A percentile compares a stretch with the other conserved stretches of the same genome.
Conservation (phyloP, 30 jellyfish, hydroid and myxozoan genomes). For the Nemopilema nomurai region DNA sequence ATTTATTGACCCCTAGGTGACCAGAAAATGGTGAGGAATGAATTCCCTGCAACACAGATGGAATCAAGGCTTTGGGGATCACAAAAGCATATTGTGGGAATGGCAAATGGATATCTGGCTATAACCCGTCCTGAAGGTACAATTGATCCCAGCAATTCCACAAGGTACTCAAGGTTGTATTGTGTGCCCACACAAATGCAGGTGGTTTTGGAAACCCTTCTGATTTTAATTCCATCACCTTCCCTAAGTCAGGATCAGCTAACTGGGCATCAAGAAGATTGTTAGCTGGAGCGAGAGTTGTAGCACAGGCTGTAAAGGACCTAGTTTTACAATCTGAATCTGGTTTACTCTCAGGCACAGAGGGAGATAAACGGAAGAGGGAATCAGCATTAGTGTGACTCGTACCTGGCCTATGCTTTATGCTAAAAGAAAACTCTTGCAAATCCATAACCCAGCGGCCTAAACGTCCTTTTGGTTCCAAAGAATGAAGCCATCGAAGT, state of each 20-base stretch:
- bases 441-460: constrained; percentile 71
- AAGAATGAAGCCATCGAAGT: constrained; percentile 45
- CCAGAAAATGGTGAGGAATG: constrained; percentile 27
- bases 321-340: background rate
- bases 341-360: background rate
- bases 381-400: constrained; percentile 52
- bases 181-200: constrained; percentile 6
- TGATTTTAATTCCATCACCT: background rate
- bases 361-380: constrained; percentile 18
- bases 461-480: constrained; percentile 55
- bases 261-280: constrained; percentile 3
- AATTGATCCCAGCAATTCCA: constrained; percentile 40
- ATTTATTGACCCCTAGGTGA: constrained; percentile 32
- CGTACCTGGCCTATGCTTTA: constrained; percentile 26
- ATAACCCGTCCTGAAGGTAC: background rate
- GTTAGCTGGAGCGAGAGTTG: background rate
- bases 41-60: constrained; percentile 13
- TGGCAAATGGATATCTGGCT: background rate
- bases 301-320: background rate
- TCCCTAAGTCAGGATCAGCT: background rate
- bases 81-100: constrained; percentile 25
- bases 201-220: constrained; percentile 1
- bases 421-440: constrained; percentile 7
- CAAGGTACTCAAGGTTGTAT: background rate
- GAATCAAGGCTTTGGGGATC: constrained; percentile 9